phyloP scores from a whole-genome alignment of 2,113 vertebrate genomes.

The Brachyhypopomus occidentalis region DNA sequence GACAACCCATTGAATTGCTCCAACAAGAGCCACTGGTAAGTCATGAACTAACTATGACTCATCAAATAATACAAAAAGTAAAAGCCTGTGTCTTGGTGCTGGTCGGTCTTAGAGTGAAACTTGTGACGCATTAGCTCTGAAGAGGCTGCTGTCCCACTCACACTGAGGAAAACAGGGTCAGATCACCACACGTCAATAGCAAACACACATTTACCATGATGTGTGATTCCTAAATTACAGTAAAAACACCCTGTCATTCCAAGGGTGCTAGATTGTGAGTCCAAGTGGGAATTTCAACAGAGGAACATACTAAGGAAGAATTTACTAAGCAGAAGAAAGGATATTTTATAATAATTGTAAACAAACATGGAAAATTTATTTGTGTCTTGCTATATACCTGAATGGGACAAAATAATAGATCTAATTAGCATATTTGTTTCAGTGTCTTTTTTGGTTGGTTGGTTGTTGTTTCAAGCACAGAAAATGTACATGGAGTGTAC shows the following conservation, averaged over 20 bases:
- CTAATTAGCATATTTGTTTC: no score
- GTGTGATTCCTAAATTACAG: constrained; percentile 30
- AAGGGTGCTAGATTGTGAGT: background rate
- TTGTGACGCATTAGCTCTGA: constrained; percentile 29
- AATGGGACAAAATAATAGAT: no score
- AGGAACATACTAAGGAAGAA: background rate
- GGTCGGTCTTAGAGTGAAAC: constrained; percentile 36
- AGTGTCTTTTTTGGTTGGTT: background rate
- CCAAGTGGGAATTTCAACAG: constrained; percentile 13
- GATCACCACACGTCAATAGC: constrained; percentile 24
- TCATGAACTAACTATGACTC: constrained; percentile 10
- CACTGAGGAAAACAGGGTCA: constrained; percentile 49
- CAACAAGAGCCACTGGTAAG: background rate
- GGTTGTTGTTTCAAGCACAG: background rate
- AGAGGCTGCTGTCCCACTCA: constrained; percentile 50
- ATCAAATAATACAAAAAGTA: background rate
- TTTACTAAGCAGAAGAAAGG: background rate
- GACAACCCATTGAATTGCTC: background rate
- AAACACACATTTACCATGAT: constrained; percentile 52
- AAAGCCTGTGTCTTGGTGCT: background rate
- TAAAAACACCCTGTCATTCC: constrained; percentile 48
- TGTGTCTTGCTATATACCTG: no score
- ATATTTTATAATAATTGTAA: background rate
- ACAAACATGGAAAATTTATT: background rate
- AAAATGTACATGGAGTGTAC: background rate